Evolutionary conservation across 2,113 vertebrate species (phyloP), one percentile per base, ranked within the genome.

Genomic region (Manacus vitellinus): DNA sequence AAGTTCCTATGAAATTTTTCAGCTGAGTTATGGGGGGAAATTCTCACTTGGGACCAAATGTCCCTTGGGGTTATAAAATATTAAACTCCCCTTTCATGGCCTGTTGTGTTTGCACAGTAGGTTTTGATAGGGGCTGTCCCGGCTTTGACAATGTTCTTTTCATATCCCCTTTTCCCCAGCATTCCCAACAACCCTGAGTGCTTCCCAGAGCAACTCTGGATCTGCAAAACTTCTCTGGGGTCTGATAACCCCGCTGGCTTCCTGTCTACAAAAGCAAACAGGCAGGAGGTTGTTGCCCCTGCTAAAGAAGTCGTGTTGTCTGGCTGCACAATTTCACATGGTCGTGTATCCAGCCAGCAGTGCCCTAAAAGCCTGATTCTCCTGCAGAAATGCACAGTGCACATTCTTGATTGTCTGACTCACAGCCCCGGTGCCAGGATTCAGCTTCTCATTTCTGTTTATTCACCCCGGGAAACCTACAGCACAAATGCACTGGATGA

Each of bases 371-470:
- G 88, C 54, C 74, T 3, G 24, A 25, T 65, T 79, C 66, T 58
- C 41, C 41, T 23, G 75, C 56, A 90, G 46, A 68, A 92, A 73
- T 14, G 86, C 80, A 56, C 78, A 75, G 80, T 95, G 91, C 39
- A 54, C 95, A 94, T 97, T 92, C 66, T 88, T 89, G 76, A 62
- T 89, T 92, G 80, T 78, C 88, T 96, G 94, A 94, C 77, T 95
- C 96, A 78, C 65, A 72, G 35, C 30, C 12, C 70, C 76, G 88
- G 83, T 94, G 92, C 83, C 88, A 96, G 91, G 49, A 25, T 35
- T 85, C 1, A 62, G 80, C 70, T 91, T 85, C 85, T 95, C 65
- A 51, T 19, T 94, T 78, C 88, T 95, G 55, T 94, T 95, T 96
- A 89, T 94, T 94, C 91, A 87, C 96, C 94, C 68, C 3, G 54